These are phyloP conservation scores for Erythrolamprus reginae DNA, from an alignment of 2,113 vertebrate genomes.

Conservation along the genomic window DNA sequence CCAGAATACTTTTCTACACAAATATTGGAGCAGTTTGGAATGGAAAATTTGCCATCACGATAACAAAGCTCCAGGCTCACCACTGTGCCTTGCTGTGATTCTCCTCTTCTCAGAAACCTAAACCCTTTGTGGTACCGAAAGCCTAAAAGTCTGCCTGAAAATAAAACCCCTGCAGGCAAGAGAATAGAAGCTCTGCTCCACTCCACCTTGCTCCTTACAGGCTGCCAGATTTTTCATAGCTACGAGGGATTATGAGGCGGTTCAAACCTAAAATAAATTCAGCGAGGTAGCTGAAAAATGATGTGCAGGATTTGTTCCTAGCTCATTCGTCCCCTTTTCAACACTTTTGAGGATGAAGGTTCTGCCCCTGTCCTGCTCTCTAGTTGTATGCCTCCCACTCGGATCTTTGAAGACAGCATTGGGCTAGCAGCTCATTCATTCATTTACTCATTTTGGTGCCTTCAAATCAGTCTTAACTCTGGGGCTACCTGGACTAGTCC, in stretches of 20 bases:
- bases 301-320: neutral
- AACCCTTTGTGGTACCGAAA: neutral
- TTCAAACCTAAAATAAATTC: neutral
- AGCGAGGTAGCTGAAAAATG: neutral
- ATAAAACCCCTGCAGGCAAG: constrained; percentile 22
- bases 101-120: neutral
- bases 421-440: neutral
- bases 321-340: neutral
- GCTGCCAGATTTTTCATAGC: neutral
- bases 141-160: neutral
- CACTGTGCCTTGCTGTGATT: neutral
- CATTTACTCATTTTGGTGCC: neutral
- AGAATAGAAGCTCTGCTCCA: constrained; percentile 4
- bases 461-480: neutral
- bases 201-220: neutral
- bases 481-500: neutral
- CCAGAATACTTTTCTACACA: neutral
- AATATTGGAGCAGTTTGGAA: neutral
- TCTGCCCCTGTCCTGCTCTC: neutral
- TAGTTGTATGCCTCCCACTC: neutral
- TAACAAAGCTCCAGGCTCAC: neutral
- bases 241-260: neutral
- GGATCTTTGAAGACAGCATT: neutral
- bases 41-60: neutral
- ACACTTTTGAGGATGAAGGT: neutral